Percentiles rank a stretch among this genome's conserved stretches.
Conservation (phyloP, 1,140 invertebrate genomes). For the Aphis craccivora region DNA sequence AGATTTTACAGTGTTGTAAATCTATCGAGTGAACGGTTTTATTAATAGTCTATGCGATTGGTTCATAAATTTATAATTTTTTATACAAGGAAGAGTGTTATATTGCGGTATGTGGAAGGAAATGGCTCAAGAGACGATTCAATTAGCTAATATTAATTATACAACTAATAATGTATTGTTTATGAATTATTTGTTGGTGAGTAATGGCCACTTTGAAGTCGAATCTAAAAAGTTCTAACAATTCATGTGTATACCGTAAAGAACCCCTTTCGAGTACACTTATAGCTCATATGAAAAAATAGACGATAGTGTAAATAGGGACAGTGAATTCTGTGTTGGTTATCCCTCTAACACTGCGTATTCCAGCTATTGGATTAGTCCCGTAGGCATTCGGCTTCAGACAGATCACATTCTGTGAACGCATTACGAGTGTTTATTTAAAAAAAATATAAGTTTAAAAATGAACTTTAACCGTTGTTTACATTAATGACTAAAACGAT, state of each 20-base stretch:
- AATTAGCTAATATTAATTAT: too few species aligned
- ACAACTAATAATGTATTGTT: background rate
- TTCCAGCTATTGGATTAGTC: background rate
- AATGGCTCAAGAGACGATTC: too few species aligned
- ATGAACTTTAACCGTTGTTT: too few species aligned
- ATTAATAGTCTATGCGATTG: too few species aligned
- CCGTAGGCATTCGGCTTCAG: background rate
- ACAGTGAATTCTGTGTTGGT: background rate
- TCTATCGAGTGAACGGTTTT: too few species aligned
- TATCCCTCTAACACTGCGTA: background rate
- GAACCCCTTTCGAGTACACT: background rate
- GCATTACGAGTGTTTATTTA: background rate
- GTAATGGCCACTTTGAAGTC: background rate
- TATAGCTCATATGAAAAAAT: background rate
- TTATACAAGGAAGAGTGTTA: too few species aligned
- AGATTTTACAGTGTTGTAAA: too few species aligned
- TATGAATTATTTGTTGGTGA: background rate
- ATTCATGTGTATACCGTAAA: background rate
- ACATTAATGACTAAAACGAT: too few species aligned
- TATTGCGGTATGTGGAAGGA: too few species aligned
- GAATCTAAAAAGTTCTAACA: background rate
- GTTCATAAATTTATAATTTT: too few species aligned
- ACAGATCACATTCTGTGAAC: background rate
- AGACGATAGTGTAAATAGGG: background rate
- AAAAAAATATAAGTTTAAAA: background rate